Evolutionary conservation across 2,888 invertebrate species (phyloP).

Genomic region (Drosophila paucipuncta): DNA sequence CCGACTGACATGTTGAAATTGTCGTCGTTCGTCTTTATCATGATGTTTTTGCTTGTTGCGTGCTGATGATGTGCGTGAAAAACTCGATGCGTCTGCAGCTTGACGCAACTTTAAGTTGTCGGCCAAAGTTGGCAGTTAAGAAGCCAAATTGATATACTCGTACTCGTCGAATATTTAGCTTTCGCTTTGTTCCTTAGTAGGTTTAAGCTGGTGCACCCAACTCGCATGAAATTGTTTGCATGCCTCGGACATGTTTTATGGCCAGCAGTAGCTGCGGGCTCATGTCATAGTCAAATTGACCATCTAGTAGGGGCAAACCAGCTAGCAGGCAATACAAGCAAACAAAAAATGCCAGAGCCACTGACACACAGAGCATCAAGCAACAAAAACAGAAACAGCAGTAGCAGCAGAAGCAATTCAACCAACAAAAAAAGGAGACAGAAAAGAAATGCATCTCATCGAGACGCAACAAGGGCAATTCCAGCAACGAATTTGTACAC

Average conservation of each 20-base stretch:
- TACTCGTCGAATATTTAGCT: constrained; percentile 39
- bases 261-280: constrained; percentile 35
- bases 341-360: constrained; percentile 45
- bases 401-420: constrained; percentile 14
- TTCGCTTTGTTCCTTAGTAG: constrained; percentile 16
- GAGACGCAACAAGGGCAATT: constrained; percentile 44
- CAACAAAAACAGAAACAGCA: constrained; percentile 5
- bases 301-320: constrained; percentile 40
- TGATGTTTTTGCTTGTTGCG: constrained; percentile 61
- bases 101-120: constrained; percentile 59
- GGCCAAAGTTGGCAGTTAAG: constrained; percentile 47
- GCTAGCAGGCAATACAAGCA: constrained; percentile 27
- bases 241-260: constrained; percentile 56
- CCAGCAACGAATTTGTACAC: constrained; percentile 36
- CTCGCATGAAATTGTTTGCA: constrained; percentile 62
- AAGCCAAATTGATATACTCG: constrained; percentile 62
- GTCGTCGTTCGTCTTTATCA: constrained; percentile 63
- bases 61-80: constrained; percentile 62
- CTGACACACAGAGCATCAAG: constrained; percentile 53
- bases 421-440: constrained; percentile 12
- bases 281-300: constrained; percentile 82
- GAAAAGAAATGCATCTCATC: constrained; percentile 14
- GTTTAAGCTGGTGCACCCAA: constrained; percentile 33
- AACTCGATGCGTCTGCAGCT: constrained; percentile 25
- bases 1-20: constrained; percentile 68